phyloP scores from a whole-genome alignment of 2,888 invertebrate genomes.

The Helicoverpa assulta region DNA sequence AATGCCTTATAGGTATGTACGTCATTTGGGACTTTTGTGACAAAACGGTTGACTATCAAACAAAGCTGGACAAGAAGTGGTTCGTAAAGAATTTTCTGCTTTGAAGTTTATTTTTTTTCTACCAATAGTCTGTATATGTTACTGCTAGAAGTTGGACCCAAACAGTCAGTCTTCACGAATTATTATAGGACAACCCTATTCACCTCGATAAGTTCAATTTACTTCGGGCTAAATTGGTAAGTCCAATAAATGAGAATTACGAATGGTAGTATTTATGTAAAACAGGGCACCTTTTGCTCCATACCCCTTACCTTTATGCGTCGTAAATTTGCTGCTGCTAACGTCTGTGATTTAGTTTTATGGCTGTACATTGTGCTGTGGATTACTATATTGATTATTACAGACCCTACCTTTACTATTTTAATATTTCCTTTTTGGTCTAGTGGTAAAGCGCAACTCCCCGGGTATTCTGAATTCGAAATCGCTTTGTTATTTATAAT shows the following conservation, averaged over 20 bases:
- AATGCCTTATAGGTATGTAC: no score
- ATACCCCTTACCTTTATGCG: conserved; percentile 55
- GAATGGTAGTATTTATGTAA: conserved; percentile 61
- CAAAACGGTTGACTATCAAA: no score
- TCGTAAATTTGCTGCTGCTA: conserved; percentile 56
- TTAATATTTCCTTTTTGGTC: no score
- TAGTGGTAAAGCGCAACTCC: no score
- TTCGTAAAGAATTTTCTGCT: no score
- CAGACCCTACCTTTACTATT: not conserved
- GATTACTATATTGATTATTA: conserved; percentile 43
- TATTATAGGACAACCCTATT: conserved; percentile 33
- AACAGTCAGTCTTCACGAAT: not conserved
- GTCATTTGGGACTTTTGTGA: no score
- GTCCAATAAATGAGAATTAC: conserved; percentile 62
- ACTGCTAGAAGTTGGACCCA: not conserved
- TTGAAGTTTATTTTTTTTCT: no score
- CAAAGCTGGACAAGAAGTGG: no score
- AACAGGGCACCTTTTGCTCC: conserved; percentile 54
- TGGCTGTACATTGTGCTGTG: conserved; percentile 30
- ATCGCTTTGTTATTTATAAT: no score
- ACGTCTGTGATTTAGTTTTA: conserved; percentile 53
- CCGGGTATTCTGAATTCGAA: no score
- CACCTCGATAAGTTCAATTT: conserved; percentile 45
- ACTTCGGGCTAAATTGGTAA: conserved; percentile 56
- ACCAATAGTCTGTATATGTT: no score